A percentile compares a stretch with the other conserved stretches of the same genome.
Evolutionary conservation across 2,888 invertebrate species (phyloP).

Genomic region (Agrilus biguttatus): DNA sequence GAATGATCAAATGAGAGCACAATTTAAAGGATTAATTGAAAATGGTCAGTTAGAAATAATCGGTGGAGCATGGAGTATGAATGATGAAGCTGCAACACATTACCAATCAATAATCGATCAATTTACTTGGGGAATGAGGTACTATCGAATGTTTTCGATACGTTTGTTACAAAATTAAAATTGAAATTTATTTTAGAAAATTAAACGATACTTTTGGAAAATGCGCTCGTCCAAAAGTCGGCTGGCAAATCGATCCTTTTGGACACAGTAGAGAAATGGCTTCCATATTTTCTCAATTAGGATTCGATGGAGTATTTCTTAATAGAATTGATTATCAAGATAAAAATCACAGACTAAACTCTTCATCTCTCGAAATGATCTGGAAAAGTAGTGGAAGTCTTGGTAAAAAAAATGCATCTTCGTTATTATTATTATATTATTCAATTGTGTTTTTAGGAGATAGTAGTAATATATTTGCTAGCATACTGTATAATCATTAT

Average conservation of each 20-base stretch:
- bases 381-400: slow-evolving; percentile 65
- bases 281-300: slow-evolving; percentile 65
- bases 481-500: slow-evolving; percentile 69
- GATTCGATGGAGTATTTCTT: slow-evolving; percentile 77
- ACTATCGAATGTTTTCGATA: slow-evolving; percentile 8
- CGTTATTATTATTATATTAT: too few species aligned
- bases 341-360: slow-evolving; percentile 42
- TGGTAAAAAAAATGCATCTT: slow-evolving; percentile 32
- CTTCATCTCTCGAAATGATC: slow-evolving; percentile 63
- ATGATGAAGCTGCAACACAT: slow-evolving; percentile 60
- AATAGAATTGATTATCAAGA: slow-evolving; percentile 82
- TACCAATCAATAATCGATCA: slow-evolving; percentile 66
- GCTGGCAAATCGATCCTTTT: slow-evolving; percentile 78
- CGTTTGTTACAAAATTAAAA: not conserved
- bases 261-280: slow-evolving; percentile 82
- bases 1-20: slow-evolving; percentile 36
- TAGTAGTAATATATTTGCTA: slow-evolving; percentile 63
- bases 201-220: slow-evolving; percentile 52
- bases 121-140: slow-evolving; percentile 61
- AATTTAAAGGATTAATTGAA: slow-evolving; percentile 52
- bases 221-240: slow-evolving; percentile 59
- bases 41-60: slow-evolving; percentile 63
- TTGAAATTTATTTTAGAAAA: slow-evolving; percentile 18
- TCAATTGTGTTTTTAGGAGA: slow-evolving; percentile 32
- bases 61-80: slow-evolving; percentile 75